Evolutionary conservation across 1,140 invertebrate species (phyloP).

Genomic region (Acyrthosiphon pisum): DNA sequence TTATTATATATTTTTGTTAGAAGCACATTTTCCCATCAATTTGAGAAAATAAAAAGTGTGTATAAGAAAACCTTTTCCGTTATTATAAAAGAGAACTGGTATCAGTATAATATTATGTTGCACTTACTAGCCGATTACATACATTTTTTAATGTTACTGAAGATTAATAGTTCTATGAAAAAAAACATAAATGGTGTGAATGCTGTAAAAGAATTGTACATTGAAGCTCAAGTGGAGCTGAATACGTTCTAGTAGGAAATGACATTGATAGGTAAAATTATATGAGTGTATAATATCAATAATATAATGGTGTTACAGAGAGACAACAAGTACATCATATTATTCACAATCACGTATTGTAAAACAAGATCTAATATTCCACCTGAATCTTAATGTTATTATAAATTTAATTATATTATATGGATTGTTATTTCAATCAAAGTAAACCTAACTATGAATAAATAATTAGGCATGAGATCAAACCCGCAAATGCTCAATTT

Average conservation of each 20-base stretch:
- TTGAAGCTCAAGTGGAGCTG: neutral
- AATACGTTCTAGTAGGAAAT: neutral
- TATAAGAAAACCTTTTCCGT: neutral
- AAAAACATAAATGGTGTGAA: neutral
- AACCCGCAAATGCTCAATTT: neutral
- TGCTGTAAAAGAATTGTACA: neutral
- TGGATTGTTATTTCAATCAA: neutral
- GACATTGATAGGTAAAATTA: neutral
- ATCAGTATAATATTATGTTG: neutral
- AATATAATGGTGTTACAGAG: neutral
- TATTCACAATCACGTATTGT: no score
- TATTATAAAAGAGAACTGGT: neutral
- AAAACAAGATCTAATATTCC: no score
- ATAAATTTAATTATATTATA: neutral
- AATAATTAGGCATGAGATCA: neutral
- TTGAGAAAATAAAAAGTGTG: neutral
- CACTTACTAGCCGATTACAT: neutral
- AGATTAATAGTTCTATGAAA: neutral
- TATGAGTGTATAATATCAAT: neutral
- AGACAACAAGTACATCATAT: neutral
- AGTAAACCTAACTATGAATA: neutral
- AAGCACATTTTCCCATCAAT: neutral
- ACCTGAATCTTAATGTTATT: neutral
- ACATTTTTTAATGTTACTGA: neutral
- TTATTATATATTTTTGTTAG: neutral